A percentile compares a stretch with the other conserved stretches of the same genome.
These are phyloP conservation scores for Turnix velox DNA, from an alignment of 2,113 vertebrate genomes.

Conservation along the genomic window DNA sequence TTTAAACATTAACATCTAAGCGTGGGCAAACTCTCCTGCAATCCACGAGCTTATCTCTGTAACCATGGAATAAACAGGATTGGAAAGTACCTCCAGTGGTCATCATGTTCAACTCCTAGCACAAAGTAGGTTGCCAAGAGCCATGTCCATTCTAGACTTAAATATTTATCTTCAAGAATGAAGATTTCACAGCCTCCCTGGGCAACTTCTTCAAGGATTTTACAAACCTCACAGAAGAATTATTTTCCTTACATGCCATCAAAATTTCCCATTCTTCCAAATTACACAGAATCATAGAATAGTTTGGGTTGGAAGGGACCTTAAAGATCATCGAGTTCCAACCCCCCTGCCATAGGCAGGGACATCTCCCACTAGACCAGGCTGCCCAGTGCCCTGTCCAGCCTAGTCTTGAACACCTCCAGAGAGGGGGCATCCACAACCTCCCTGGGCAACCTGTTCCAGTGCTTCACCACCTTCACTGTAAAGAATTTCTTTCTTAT, in stretches of 20 bases:
- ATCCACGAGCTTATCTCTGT: not conserved
- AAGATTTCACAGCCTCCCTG: not conserved
- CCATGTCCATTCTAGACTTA: accelerated
- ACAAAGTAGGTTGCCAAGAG: not conserved
- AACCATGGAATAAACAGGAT: not conserved
- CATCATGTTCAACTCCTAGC: accelerated
- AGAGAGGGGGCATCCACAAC: too few species aligned
- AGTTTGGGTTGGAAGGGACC: too few species aligned
- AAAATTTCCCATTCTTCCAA: not conserved
- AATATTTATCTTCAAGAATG: not conserved
- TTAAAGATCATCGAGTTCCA: too few species aligned
- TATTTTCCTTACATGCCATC: not conserved
- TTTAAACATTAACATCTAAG: not conserved
- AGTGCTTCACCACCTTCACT: too few species aligned
- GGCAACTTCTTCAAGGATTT: not conserved
- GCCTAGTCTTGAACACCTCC: too few species aligned
- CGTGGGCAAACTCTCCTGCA: not conserved
- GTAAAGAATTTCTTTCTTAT: too few species aligned
- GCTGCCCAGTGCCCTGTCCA: too few species aligned
- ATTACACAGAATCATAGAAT: too few species aligned
- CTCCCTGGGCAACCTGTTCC: too few species aligned
- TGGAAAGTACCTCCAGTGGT: not conserved
- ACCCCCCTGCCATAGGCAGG: too few species aligned
- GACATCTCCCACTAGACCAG: too few species aligned
- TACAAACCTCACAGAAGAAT: not conserved